Conservation (phyloP, 1,140 invertebrate genomes). For the Dinothrombium tinctorium region DNA sequence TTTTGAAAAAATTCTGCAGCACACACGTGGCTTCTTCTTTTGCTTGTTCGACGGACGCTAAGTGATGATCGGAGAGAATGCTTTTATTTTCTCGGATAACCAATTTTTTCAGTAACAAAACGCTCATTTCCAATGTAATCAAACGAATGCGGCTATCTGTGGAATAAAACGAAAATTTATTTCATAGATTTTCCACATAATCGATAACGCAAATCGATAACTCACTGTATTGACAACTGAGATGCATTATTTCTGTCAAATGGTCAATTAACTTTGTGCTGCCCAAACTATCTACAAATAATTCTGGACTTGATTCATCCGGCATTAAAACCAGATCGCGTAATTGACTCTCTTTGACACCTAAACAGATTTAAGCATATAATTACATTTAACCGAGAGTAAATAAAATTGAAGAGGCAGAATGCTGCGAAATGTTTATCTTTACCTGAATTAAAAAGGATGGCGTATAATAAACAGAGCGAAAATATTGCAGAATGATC, state of each 20-base stretch:
- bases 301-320: constrained; percentile 20
- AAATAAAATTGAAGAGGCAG: not conserved
- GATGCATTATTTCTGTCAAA: constrained; percentile 47
- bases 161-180: constrained; percentile 9
- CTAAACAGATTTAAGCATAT: not conserved
- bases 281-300: constrained; percentile 24
- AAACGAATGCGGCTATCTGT: constrained; percentile 48
- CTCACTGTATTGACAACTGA: constrained; percentile 43
- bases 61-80: constrained; percentile 35
- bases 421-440: constrained; percentile 3
- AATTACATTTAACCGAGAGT: too few species aligned
- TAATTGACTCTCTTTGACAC: constrained; percentile 4
- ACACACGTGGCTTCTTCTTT: constrained; percentile 61
- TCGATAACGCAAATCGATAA: not conserved
- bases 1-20: constrained; percentile 81
- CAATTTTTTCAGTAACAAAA: constrained; percentile 41
- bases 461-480: constrained; percentile 70
- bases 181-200: not conserved
- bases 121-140: constrained; percentile 67
- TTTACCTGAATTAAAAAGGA: constrained; percentile 75
- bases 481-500: constrained; percentile 82
- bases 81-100: constrained; percentile 22
- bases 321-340: constrained; percentile 6
- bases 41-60: constrained; percentile 44
- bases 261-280: constrained; percentile 49